Percentiles rank a stretch among this genome's conserved stretches.
These are phyloP conservation scores for Pheosia gnoma DNA, from an alignment of 2,888 invertebrate species.

Conservation along the genomic window DNA sequence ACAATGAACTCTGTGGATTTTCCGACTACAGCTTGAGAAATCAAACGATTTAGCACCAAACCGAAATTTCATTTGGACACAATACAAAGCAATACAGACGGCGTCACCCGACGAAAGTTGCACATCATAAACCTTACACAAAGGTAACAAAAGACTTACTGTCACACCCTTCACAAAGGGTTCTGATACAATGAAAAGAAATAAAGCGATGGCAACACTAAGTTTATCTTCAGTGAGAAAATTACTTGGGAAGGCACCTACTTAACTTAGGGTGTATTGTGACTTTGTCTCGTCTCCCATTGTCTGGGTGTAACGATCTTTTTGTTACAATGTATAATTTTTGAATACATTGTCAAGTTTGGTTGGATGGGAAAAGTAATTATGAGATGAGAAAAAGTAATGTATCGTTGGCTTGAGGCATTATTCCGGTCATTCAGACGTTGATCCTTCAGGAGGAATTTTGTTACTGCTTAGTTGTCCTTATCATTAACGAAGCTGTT, in stretches of 20 bases:
- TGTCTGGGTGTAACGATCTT: conserved; percentile 34
- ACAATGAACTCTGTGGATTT: not conserved
- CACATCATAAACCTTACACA: conserved; percentile 62
- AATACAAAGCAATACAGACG: conserved; percentile 41
- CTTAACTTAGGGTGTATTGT: conserved; percentile 36
- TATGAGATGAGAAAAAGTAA: conserved; percentile 26
- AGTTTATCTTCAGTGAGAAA: conserved; percentile 55
- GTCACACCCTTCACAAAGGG: conserved; percentile 57
- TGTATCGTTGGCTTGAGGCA: conserved; percentile 9
- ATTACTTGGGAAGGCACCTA: conserved; percentile 47
- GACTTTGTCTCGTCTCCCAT: conserved; percentile 47
- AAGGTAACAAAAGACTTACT: conserved; percentile 61
- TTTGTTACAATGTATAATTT: conserved; percentile 31
- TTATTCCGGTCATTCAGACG: not conserved
- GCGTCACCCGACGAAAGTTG: conserved; percentile 50
- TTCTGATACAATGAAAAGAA: conserved; percentile 61
- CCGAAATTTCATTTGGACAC: conserved; percentile 41
- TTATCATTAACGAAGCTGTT: not conserved
- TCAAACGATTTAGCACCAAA: conserved; percentile 22
- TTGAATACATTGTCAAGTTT: conserved; percentile 39
- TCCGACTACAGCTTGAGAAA: conserved; percentile 16
- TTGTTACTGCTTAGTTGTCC: not conserved
- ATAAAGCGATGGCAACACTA: conserved; percentile 52
- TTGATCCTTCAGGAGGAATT: not conserved
- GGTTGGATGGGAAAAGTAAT: conserved; percentile 25